These are phyloP conservation scores for Drosophila burlai DNA, from an alignment of 1,140 invertebrate species.

Conservation along the genomic window DNA sequence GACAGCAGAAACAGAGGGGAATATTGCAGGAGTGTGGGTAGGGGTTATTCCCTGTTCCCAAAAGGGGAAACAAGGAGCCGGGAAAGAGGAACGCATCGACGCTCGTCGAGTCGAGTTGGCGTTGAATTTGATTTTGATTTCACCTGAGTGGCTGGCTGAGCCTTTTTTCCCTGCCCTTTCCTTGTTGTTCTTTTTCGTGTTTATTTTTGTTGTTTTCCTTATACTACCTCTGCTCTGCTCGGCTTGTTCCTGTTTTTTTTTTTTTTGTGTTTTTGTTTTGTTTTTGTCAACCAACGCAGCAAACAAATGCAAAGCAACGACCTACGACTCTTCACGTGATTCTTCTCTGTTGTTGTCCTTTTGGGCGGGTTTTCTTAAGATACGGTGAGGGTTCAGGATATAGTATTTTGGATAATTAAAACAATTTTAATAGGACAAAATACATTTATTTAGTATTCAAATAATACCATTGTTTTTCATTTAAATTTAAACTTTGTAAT, in stretches of 20 bases:
- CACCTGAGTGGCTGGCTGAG: constrained; percentile 74
- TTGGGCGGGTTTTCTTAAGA: not conserved
- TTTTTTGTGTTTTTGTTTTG: constrained; percentile 18
- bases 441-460: too few relatives aligned
- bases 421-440: not conserved
- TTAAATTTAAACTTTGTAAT: too few relatives aligned
- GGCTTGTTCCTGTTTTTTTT: constrained; percentile 24
- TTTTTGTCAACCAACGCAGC: constrained; percentile 68
- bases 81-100: not conserved
- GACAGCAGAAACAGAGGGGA: constrained; percentile 10
- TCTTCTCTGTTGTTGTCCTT: constrained; percentile 23
- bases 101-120: constrained; percentile 58
- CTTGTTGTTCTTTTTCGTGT: constrained; percentile 14
- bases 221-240: constrained; percentile 5
- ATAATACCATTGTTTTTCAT: too few relatives aligned
- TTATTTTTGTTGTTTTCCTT: constrained; percentile 25
- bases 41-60: constrained; percentile 3
- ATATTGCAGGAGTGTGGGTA: constrained; percentile 30
- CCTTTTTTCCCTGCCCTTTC: constrained; percentile 32
- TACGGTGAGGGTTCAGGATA: constrained; percentile 1
- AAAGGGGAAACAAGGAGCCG: constrained; percentile 16
- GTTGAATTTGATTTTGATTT: constrained; percentile 84
- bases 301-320: constrained; percentile 61
- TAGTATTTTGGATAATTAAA: too few relatives aligned
- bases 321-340: constrained; percentile 64